Evolutionary conservation across 2,888 invertebrate species (phyloP), one percentile per base, ranked within the genome.

Genomic region (Anarsia innoxiella): DNA sequence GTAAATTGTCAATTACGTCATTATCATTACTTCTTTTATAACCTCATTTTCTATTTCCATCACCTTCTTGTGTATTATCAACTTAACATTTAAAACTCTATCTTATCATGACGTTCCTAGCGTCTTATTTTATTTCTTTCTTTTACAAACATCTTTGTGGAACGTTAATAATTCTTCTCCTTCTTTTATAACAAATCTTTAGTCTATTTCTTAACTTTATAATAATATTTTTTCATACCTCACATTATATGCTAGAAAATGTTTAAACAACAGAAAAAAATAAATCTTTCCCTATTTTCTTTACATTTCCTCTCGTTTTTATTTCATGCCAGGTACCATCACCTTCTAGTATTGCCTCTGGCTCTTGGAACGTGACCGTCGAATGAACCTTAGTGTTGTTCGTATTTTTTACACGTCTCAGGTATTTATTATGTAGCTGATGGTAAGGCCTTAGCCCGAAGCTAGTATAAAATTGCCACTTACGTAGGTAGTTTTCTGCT

Each of bases 301-400:
- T 12, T 11, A 12, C 8, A 8, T 28, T 28, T 12, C 12, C 3
- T 5, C 28, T 11, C 42, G 46, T 41, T 35, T 2, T 1, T 13
- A 1, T 13, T 42, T 34, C 32, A 1, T 40, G 3, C 10, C 33
- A 52, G 46, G 32, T 16, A 40, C 45, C 30, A 14, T 14, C 10
- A 33, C 35, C 40, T 51, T 50, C 48, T 40, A 51, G 59, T 61
- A 63, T 63, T 53, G 59, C 59, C 56, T 48, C 41, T 39, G 52
- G 56, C 51, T 41, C 40, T 47, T 51, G 42, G 38, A 57, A 63
- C 63, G 61, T 63, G 60, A 53, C 55, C 49, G 41, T 48, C 41
- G 42, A 42, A 42, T 39, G n/a, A n/a, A 46, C 42, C 44, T 49
- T 51, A 45, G 45, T 5, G 16, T 11, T 11, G 15, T 19, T 23